Evolutionary conservation across 2,113 vertebrate genomes (phyloP), one percentile per base, ranked within the genome.

Genomic region (Daboia siamensis): DNA sequence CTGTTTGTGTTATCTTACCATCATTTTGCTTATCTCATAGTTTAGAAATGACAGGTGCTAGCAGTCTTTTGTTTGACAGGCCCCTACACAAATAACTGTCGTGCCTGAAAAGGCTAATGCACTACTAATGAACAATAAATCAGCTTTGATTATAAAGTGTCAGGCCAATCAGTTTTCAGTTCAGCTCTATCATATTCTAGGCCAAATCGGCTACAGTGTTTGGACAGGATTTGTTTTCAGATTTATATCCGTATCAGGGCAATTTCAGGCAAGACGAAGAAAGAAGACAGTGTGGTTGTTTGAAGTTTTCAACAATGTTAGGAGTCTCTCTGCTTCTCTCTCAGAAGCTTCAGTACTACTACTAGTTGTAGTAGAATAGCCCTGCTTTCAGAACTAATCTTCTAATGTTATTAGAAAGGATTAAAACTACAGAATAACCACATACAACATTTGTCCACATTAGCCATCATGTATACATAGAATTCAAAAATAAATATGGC

Each of bases 71-170:
- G 97, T 97, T 98, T 98, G 98, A 98, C 98, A 98, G 98, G 98
- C 97, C 98, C 97, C 98, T 98, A 98, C 98, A 98, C 98, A 99
- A 99, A 98, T 98, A 99, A 98, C 97, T 97, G 98, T 98, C 98
- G 98, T 97, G 98, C 98, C 98, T 98, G 98, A 98, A 98, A 98
- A 98, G 98, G 98, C 98, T 99, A 99, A 99, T 98, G 98, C 98
- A 98, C 98, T 98, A 97, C 99, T 99, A 99, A 99, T 99, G 99
- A 99, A 99, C 99, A 98, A 99, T 99, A 99, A 99, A 99, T 99
- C 99, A 99, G 98, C 98, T 99, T 98, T 99, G 99, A 99, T 99
- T 99, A 99, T 98, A 99, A 99, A 99, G 98, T 99, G 99, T 99
- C 99, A 99, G 96, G 95, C 98, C 98, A 98, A 98, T 98, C 98